Conservation (phyloP, 2,113 vertebrate species). For the Leiothrix lutea region DNA sequence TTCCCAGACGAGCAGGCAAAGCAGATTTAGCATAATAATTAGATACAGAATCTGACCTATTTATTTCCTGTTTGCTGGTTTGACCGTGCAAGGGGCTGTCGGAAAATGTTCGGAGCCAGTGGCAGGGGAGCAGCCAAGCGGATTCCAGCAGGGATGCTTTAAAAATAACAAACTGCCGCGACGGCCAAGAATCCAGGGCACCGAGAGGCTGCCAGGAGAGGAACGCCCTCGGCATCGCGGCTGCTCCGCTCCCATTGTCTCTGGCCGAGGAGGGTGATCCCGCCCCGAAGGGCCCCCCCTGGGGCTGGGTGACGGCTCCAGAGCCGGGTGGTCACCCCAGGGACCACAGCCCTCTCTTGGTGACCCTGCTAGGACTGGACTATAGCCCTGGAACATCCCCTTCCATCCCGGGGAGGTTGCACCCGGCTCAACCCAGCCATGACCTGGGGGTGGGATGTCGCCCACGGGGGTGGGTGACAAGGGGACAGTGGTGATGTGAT, state of each 20-base stretch:
- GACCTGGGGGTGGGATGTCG: accelerated
- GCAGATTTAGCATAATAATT: slow-evolving; percentile 65
- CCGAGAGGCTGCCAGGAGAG: slow-evolving; percentile 48
- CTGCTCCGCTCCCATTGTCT: neutral
- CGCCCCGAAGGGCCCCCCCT: neutral
- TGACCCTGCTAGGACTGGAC: neutral
- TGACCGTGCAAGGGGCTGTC: slow-evolving; percentile 56
- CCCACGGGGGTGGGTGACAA: accelerated
- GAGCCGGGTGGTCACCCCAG: neutral
- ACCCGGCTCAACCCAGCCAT: accelerated
- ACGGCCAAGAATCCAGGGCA: slow-evolving; percentile 64
- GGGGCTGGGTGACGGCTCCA: neutral
- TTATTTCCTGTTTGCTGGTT: slow-evolving; percentile 61
- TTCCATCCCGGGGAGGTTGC: neutral
- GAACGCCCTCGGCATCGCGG: slow-evolving; percentile 29
- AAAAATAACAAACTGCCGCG: slow-evolving; percentile 61
- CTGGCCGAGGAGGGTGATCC: neutral
- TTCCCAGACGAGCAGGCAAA: slow-evolving; percentile 44
- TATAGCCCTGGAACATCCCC: neutral
- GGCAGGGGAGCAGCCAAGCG: slow-evolving; percentile 64
- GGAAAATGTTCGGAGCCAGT: slow-evolving; percentile 56
- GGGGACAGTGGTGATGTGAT: neutral
- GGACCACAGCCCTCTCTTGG: neutral
- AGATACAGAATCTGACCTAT: slow-evolving; percentile 65
- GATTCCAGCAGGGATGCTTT: slow-evolving; percentile 68